These are phyloP conservation scores for Arrhopalites spinosus DNA, from an alignment of 2,888 invertebrate species.

Conservation along the genomic window DNA sequence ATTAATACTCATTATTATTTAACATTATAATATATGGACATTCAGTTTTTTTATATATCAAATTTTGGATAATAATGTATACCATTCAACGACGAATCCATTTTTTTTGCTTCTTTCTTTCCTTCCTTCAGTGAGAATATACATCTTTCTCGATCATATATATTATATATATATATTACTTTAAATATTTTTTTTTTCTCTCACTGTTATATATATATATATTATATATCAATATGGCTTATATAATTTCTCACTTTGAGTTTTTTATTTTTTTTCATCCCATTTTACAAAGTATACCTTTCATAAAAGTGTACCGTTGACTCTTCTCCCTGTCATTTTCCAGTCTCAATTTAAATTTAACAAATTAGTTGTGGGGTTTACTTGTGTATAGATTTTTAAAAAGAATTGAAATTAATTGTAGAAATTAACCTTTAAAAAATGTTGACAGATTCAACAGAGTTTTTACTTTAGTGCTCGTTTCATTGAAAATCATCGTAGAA, in stretches of 20 bases:
- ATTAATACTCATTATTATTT: not conserved
- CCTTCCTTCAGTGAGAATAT: not conserved
- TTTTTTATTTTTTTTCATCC: conserved; percentile 5
- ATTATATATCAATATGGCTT: no score
- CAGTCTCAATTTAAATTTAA: no score
- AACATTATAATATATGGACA: conserved; percentile 9
- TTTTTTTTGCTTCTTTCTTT: no score
- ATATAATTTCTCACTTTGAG: conserved; percentile 17
- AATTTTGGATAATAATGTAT: conserved; percentile 16
- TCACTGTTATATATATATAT: conserved; percentile 3
- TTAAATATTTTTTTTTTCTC: not conserved
- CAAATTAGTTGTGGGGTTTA: no score
- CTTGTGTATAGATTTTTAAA: not conserved
- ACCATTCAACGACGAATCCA: conserved; percentile 20
- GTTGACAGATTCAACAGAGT: no score
- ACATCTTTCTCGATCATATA: not conserved
- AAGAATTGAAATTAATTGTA: not conserved
- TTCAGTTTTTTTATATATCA: conserved; percentile 21
- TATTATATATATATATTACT: not conserved
- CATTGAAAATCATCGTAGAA: no score
- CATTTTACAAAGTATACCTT: conserved; percentile 6
- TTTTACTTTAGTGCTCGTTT: no score
- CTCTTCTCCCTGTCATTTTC: conserved; percentile 24
- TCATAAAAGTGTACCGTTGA: not conserved
- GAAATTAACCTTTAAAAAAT: not conserved